Conservation (phyloP, 1,140 invertebrate genomes). For the Lanistes nyassanus region DNA sequence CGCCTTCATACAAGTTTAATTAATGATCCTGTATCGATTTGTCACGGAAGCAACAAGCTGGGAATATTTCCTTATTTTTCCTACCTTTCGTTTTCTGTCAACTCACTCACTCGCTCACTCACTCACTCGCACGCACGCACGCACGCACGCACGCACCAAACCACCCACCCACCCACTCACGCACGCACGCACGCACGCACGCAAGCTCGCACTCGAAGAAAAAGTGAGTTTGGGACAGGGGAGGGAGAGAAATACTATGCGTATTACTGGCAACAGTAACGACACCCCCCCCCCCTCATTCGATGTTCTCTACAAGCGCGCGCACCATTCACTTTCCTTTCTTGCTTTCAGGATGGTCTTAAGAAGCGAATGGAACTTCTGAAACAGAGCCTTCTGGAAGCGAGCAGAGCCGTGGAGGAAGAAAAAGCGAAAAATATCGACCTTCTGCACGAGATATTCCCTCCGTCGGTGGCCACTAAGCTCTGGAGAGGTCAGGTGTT, state of each 20-base stretch:
- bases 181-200: too few relatives aligned
- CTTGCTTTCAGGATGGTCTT: conserved; percentile 81
- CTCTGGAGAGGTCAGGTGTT: conserved; percentile 83
- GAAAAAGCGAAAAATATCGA: conserved; percentile 96
- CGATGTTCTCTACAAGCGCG: neutral
- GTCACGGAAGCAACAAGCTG: too few relatives aligned
- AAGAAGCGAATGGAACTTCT: conserved; percentile 94
- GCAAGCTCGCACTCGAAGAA: too few relatives aligned
- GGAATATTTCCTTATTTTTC: too few relatives aligned
- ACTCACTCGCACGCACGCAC: neutral
- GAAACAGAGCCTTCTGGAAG: conserved; percentile 92
- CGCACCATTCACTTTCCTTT: neutral
- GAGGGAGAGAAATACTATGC: neutral
- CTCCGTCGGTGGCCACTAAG: conserved; percentile 89
- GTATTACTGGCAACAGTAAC: too few relatives aligned
- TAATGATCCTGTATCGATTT: too few relatives aligned
- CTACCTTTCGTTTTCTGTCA: too few relatives aligned
- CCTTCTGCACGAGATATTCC: conserved; percentile 92
- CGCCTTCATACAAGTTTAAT: too few relatives aligned
- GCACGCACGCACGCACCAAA: neutral
- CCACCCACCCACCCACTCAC: too few relatives aligned
- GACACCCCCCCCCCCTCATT: too few relatives aligned
- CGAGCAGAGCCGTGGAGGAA: conserved; percentile 88
- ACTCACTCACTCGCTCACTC: neutral
- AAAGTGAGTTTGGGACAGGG: too few relatives aligned